Evolutionary conservation across 2,888 invertebrate species (phyloP), one percentile per base, ranked within the genome.

Genomic region (Chydorus sphaericus): DNA sequence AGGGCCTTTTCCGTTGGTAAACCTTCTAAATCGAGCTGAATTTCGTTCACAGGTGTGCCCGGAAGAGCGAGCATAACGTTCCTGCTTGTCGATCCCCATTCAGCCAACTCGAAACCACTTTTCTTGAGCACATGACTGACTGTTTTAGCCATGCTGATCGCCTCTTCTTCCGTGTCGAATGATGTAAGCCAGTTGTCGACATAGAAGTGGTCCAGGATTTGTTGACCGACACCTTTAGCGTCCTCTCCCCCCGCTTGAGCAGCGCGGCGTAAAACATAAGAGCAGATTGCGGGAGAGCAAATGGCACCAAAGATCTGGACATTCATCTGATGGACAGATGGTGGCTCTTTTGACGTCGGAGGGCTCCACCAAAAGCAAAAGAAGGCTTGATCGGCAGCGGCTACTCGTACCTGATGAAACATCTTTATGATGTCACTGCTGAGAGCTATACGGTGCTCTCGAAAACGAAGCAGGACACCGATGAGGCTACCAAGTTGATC

Each of bases 281-380:
- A 16, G 37, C 54, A 54, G 1, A 39, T 20, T 5, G 54, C 6
- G 5, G 54, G 54, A 14, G 54, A 54, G 3, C 39, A 54, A 14
- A 30, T 28, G 2, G 54, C 26, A 16, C 54, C 44, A 29, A 54
- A 54, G 39, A 54, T 11, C 10, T 54, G 44, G 20, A 44, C 54
- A 30, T 50, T 26, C 54, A 54, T 54, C 44, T 54, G 39, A 16
- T 44, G 44, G 31, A 28, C 29, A 16, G 28, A 28, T 7, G 54
- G 54, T 14, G 54, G 54, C n/a, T 39, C 20, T n/a, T 7, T 44
- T 6, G 23, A 26, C 2, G 39, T 44, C n/a, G 54, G 54, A 16
- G 50, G 56, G 26, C 61, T 38, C 60, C 58, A 61, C 6, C 60
- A 36, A 30, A 61, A 60, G 7, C 59, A 38, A 29, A 59, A 59